phyloP scores from a whole-genome alignment of 2,797 vertebrate species.

The Muscicapa striata region DNA sequence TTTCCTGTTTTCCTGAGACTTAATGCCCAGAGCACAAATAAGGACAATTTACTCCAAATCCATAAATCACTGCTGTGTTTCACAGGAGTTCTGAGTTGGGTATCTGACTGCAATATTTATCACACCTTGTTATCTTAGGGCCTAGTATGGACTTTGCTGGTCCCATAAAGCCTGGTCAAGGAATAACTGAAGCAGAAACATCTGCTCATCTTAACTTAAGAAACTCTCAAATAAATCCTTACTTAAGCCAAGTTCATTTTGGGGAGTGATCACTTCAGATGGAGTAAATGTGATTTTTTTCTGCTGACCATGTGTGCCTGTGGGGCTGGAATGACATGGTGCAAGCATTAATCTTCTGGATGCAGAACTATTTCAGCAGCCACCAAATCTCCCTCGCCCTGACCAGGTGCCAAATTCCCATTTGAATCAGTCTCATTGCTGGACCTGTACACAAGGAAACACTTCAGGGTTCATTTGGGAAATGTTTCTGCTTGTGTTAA shows the following conservation, averaged over 20 bases:
- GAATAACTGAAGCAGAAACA: not conserved
- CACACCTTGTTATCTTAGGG: not conserved
- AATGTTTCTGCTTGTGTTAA: not conserved
- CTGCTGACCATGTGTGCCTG: rapidly evolving
- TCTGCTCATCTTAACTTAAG: not conserved
- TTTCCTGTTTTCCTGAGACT: not conserved
- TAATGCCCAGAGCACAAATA: not conserved
- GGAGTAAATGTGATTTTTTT: not conserved
- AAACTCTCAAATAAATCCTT: not conserved
- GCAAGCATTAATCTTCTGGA: not conserved
- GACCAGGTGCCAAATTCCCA: not conserved
- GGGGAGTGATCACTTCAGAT: not conserved
- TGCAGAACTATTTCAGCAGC: not conserved
- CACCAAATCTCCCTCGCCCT: not conserved
- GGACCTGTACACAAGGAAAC: not conserved
- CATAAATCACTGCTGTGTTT: not conserved
- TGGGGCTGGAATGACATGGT: not conserved
- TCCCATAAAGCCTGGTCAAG: not conserved
- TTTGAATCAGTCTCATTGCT: not conserved
- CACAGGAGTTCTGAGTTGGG: not conserved
- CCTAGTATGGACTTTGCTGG: not conserved
- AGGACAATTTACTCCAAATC: not conserved
- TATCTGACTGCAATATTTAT: not conserved
- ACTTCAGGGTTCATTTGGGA: not conserved
- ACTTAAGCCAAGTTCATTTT: not conserved